These are phyloP conservation scores for Andrena haemorrhoa DNA, from an alignment of 2,888 invertebrate genomes.

Conservation along the genomic window DNA sequence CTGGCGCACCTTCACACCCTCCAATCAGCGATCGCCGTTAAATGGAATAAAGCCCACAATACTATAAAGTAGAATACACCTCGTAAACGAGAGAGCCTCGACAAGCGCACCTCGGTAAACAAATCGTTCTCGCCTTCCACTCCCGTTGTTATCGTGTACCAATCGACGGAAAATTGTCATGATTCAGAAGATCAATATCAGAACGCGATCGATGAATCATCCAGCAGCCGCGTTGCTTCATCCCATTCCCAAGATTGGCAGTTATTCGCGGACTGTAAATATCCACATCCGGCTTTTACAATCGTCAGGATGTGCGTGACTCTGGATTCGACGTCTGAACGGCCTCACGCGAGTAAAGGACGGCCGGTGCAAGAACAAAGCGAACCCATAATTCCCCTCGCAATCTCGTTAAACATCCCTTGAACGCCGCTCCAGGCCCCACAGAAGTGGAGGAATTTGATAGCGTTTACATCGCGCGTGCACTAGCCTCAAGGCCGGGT, in stretches of 20 bases:
- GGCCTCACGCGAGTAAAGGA: background rate
- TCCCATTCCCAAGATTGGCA: slow-evolving; percentile 10
- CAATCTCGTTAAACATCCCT: slow-evolving; percentile 28
- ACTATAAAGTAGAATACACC: too few species aligned
- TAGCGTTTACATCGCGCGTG: slow-evolving; percentile 9
- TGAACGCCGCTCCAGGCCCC: background rate
- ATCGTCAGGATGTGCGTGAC: slow-evolving; percentile 65
- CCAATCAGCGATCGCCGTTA: too few species aligned
- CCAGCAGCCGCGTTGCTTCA: background rate
- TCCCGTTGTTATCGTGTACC: background rate
- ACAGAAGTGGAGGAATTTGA: slow-evolving; percentile 18
- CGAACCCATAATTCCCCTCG: slow-evolving; percentile 17
- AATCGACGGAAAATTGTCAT: background rate
- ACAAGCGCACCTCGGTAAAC: too few species aligned
- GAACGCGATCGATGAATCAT: slow-evolving; percentile 12
- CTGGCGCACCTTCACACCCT: too few species aligned
- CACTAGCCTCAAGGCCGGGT: slow-evolving; percentile 1
- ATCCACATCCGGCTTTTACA: slow-evolving; percentile 52
- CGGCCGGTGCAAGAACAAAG: background rate
- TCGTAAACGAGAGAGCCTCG: too few species aligned
- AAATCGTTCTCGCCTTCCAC: too few species aligned
- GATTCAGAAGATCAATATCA: slow-evolving; percentile 6
- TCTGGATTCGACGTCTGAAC: slow-evolving; percentile 16
- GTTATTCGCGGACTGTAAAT: slow-evolving; percentile 37
- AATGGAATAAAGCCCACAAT: too few species aligned